A percentile compares a stretch with the other conserved stretches of the same genome.
Conservation (phyloP, 2,888 invertebrate species). For the Emmelina monodactyla region DNA sequence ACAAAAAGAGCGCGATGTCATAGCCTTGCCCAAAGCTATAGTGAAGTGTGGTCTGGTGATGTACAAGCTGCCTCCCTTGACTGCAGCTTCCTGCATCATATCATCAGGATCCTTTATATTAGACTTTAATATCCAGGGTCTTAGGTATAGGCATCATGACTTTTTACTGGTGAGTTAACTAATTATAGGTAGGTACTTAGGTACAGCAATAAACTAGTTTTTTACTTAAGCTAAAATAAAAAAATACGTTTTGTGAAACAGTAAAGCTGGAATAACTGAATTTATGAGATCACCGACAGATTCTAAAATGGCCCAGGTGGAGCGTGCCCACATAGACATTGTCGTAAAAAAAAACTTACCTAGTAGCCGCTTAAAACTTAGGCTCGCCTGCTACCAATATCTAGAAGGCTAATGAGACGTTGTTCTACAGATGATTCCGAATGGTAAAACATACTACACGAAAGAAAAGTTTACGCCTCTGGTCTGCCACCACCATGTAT, state of each 20-base stretch:
- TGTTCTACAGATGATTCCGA: conserved; percentile 38
- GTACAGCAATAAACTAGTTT: too few relatives aligned
- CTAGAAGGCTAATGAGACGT: not conserved
- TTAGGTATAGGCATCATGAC: conserved; percentile 50
- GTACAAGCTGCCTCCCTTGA: conserved; percentile 54
- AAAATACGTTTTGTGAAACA: too few relatives aligned
- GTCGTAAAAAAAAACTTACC: too few relatives aligned
- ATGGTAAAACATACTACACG: conserved; percentile 47
- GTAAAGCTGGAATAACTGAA: too few relatives aligned
- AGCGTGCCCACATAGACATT: too few relatives aligned
- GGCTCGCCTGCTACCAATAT: not conserved
- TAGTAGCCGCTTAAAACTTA: too few relatives aligned
- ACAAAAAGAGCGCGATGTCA: conserved; percentile 39
- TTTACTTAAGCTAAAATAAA: too few relatives aligned
- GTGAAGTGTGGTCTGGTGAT: conserved; percentile 54
- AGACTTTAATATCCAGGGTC: conserved; percentile 54
- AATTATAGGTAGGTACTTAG: too few relatives aligned
- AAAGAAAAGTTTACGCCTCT: conserved; percentile 40
- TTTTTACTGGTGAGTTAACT: conserved; percentile 37
- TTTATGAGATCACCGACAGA: too few relatives aligned
- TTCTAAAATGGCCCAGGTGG: too few relatives aligned
- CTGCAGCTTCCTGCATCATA: conserved; percentile 49
- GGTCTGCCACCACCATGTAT: conserved; percentile 49
- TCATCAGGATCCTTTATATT: conserved; percentile 54
- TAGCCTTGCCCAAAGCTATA: conserved; percentile 43